Evolutionary conservation across 1,140 invertebrate genomes (phyloP), one percentile per base, ranked within the genome.

Genomic region (Drosophila teissieri): DNA sequence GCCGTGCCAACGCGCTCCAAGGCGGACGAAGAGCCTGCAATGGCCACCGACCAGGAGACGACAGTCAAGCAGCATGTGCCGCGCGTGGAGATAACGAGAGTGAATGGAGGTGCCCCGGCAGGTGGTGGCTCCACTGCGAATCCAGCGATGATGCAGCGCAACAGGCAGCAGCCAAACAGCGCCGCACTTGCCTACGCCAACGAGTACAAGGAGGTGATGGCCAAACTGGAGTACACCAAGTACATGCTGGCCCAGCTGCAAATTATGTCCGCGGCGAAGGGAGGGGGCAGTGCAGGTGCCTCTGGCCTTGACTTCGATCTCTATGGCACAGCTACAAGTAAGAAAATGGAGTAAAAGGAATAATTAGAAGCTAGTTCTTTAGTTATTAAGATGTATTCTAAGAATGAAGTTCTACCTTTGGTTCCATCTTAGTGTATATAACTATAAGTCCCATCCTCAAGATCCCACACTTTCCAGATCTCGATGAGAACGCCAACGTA

Each of bases 181-280:
- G 44, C 45, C 7, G 65, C 80, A 1, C 17, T 51, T 0, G 69
- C 42, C 4, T 88, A 80, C n/a, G 80, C 80, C 15, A 84, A 24
- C 17, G 84, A 88, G 37, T 88, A 88, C 36, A 73, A 78, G 36
- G 60, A 84, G 61, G 73, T 89, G 34, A 34, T 88, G 84, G 85
- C 77, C 51, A 88, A 88, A 10, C 36, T 88, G 27, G 84, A 88
- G 61, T 80, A 77, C 44, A 89, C 84, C 15, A 83, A 70, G 46
- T 78, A 72, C 52, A 54, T 84, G 53, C 85, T 89, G 57, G 61
- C 76, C 0, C 80, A 88, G 39, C 56, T 88, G 7, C 79, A 88
- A 34, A 49, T 80, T 5, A 70, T 89, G 64, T 63, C 65, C 5
- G 7, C 52, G 31, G 19, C 42, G 0, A 77, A 54, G 40, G 42